Evolutionary conservation across 2,797 vertebrate genomes (phyloP).

Genomic region (Sebastes iracundus): DNA sequence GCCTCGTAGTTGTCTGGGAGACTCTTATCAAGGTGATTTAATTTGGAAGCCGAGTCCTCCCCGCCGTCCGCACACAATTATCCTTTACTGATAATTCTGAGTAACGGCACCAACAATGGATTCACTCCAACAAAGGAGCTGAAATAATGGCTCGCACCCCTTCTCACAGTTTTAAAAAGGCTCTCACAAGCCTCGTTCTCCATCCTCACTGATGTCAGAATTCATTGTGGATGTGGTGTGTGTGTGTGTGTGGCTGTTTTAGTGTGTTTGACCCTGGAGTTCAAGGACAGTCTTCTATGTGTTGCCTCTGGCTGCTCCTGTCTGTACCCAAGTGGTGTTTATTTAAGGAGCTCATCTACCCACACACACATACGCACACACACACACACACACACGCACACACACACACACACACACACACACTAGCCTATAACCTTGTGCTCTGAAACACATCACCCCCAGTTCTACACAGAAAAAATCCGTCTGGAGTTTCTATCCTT

Average conservation of each 20-base stretch:
- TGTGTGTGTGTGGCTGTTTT: slow-evolving; percentile 27
- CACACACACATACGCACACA: slow-evolving; percentile 2
- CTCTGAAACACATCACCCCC: slow-evolving; percentile 49
- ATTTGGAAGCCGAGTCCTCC: slow-evolving; percentile 38
- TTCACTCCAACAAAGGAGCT: slow-evolving; percentile 52
- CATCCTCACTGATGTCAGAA: slow-evolving; percentile 16
- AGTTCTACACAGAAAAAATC: slow-evolving; percentile 42
- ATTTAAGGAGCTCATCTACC: slow-evolving; percentile 83
- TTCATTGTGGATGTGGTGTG: slow-evolving; percentile 23
- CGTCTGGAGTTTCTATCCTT: slow-evolving; percentile 40
- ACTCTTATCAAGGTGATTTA: slow-evolving; percentile 61
- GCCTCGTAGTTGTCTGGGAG: slow-evolving; percentile 20
- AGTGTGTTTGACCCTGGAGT: slow-evolving; percentile 70
- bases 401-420: slow-evolving; percentile 1
- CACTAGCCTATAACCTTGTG: slow-evolving; percentile 56
- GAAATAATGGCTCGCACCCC: slow-evolving; percentile 38
- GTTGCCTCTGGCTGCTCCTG: slow-evolving; percentile 81
- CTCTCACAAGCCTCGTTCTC: background rate
- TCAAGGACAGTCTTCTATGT: slow-evolving; percentile 82
- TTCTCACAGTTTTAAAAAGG: slow-evolving; percentile 26
- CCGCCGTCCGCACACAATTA: slow-evolving; percentile 37
- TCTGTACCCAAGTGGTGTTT: slow-evolving; percentile 83
- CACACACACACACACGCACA: background rate
- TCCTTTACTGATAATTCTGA: slow-evolving; percentile 53
- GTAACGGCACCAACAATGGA: slow-evolving; percentile 11